These are phyloP conservation scores for Drosophila subquinaria DNA, from an alignment of 2,888 invertebrate species.

Conservation along the genomic window DNA sequence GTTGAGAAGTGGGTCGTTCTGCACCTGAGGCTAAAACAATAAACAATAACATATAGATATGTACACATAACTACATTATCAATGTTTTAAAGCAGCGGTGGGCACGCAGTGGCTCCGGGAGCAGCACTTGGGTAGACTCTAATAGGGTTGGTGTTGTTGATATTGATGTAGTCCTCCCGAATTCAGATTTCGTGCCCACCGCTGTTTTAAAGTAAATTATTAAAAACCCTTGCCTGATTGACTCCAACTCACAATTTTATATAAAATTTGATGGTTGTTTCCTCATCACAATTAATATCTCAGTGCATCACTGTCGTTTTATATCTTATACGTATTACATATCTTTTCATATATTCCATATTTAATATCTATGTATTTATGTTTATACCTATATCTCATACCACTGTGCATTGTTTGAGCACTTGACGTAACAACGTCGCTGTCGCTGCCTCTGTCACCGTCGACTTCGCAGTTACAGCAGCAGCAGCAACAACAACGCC, in stretches of 20 bases:
- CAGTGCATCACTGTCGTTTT: no score
- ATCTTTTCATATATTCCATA: neutral
- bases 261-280: no score
- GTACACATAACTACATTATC: neutral
- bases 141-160: no score
- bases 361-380: neutral
- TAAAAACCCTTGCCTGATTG: no score
- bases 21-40: neutral
- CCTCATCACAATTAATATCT: neutral
- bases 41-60: neutral
- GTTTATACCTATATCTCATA: conserved; percentile 7
- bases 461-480: conserved; percentile 23
- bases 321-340: no score
- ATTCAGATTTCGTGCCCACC: no score
- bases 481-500: conserved; percentile 39
- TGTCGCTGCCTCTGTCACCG: conserved; percentile 2
- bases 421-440: conserved; percentile 40
- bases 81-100: no score
- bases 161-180: no score
- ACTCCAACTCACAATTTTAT: no score
- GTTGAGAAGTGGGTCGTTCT: neutral
- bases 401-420: conserved; percentile 23
- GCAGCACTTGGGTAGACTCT: no score
- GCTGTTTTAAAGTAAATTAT: no score
- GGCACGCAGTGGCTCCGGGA: no score